Evolutionary conservation across 2,888 invertebrate species (phyloP), one percentile per base, ranked within the genome.

Genomic region (Mantis religiosa): DNA sequence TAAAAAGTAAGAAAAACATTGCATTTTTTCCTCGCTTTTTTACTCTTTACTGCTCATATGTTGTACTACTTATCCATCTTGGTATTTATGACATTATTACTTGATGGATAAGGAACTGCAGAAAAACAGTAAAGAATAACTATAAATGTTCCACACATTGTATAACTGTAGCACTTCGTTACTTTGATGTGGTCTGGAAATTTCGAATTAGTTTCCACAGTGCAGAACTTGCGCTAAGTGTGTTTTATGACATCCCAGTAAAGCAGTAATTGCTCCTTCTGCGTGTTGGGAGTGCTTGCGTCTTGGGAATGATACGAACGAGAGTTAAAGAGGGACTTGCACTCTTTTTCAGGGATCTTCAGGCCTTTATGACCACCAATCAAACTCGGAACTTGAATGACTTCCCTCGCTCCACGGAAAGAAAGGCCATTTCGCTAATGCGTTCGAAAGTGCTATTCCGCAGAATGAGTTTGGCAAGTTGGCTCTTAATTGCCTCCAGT

Each of bases 361-460:
- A 71, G 54, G 82, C 87, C 87, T 87, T 30, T 27, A 41, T 41
- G 87, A 87, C 82, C n/a, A 87, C 34, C 87, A 82, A 87, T 87
- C 87, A 82, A 41, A 87, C 15, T 25, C 25, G 30, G 82, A 87
- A 81, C 47, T 85, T 47, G 85, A 82, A 81, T 82, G 82, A 81
- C 87, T 82, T 87, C 20, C 54, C 54, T 71, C 20, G 15, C 20
- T 71, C 25, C 20, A 25, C 54, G 25, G 54, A 71, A 71, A 71
- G 25, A 71, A 71, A 71, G 20, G 54, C 25, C 25, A 71, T 71
- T 71, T 71, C 54, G 25, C 54, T 71, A 71, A 71, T 71, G 54
- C 54, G 54, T 71, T 71, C 54, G 54, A 71, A 71, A 71, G 54
- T 71, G 54, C 54, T 71, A 71, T 71, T 3, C 25, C 54, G 6